Evolutionary conservation across 2,113 vertebrate species (phyloP).

Genomic region (Panthera uncia): DNA sequence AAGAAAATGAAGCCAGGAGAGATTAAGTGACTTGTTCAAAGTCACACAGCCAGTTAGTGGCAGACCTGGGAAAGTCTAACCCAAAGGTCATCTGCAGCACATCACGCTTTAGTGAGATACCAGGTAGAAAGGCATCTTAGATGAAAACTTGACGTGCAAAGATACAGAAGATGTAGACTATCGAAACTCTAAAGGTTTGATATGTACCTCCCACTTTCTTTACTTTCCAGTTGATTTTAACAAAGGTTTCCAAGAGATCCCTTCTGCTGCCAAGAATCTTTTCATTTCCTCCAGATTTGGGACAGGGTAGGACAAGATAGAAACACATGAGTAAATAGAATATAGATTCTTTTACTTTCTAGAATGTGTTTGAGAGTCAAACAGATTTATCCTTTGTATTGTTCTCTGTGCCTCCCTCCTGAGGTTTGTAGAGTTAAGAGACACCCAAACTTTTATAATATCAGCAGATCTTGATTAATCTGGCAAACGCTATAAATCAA

Average conservation of each 20-base stretch:
- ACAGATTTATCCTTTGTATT: not conserved
- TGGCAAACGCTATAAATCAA: conserved; percentile 82
- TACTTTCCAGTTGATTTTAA: not conserved
- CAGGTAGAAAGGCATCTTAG: not conserved
- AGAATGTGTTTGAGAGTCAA: not conserved
- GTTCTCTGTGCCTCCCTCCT: not conserved
- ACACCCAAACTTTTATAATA: conserved; percentile 41
- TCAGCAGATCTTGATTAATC: conserved; percentile 55
- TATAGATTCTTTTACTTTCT: not conserved
- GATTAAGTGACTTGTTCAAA: not conserved
- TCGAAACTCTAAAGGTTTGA: not conserved
- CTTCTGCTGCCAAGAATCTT: not conserved
- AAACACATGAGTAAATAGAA: not conserved
- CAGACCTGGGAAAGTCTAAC: not conserved
- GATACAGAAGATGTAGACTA: not conserved
- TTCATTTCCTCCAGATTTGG: not conserved
- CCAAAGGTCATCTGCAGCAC: not conserved
- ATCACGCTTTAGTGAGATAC: not conserved
- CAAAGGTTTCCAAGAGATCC: not conserved
- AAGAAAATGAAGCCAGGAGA: not conserved
- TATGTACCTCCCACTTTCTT: not conserved
- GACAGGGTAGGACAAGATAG: not conserved
- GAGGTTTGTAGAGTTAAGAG: conserved; percentile 66
- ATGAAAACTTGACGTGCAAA: not conserved
- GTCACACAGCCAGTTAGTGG: not conserved